Evolutionary conservation across 2,888 invertebrate species (phyloP), one percentile per base, ranked within the genome.

Genomic region (Dasysyrphus albostriatus): DNA sequence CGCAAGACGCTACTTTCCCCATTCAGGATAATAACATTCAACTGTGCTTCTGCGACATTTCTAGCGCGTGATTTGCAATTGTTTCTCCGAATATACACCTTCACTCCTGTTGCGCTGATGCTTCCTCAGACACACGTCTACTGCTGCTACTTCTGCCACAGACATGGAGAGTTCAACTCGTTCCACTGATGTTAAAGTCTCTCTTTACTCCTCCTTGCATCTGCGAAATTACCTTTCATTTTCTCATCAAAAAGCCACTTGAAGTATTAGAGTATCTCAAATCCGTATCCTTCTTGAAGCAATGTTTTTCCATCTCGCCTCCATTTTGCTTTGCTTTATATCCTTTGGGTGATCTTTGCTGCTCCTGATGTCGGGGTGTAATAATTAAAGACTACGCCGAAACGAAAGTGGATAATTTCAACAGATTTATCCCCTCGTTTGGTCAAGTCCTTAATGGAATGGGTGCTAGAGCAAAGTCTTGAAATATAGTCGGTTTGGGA

Each of bases 141-240:
- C 34, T 24, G 32, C 10, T 19, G 24, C 24, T 24, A 3, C 34
- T 24, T 16, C 10, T 19, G 19, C 32, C 7, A 49, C 32, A 42
- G 67, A 63, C 42, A 54, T 37, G 76, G 29, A 74, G 63, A 67
- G 29, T 69, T 81, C 72, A 81, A 65, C 42, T 70, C 70, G 47
- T 63, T 29, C 70, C 44, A 47, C 19, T 5, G 16, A 24, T 19
- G 19, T 16, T 54, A 8, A 54, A 19, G 39, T 58, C 49, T n/a
- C 59, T 44, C 77, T 5, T 32, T 32, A 4, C 49, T 69, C 54
- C 49, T 69, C 54, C 73, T 59, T 74, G 74, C 82, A 90, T 91
- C 90, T 89, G 90, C 89, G 89, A 91, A 91, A 92, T 91, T 92
- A 91, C 91, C 91, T 91, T 92, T 91, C 91, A 91, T 91, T 91